Evolutionary conservation across 2,888 invertebrate genomes (phyloP).

Genomic region (Candidula unifasciata): DNA sequence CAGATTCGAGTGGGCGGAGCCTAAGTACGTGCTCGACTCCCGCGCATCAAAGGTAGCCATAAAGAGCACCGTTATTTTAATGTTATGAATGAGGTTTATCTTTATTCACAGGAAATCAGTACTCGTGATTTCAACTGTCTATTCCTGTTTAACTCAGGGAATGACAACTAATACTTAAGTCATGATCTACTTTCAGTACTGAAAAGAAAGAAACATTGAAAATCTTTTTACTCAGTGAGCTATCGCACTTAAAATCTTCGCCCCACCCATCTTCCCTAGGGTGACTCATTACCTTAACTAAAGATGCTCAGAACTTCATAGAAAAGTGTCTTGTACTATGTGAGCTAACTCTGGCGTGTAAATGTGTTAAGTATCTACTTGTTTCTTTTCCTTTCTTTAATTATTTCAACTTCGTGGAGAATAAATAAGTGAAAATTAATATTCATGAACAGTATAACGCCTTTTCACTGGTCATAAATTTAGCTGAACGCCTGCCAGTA

Average conservation of each 20-base stretch:
- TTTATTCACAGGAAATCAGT: background rate
- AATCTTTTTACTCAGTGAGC: no score
- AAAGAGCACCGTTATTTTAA: constrained; percentile 8
- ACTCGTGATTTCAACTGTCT: background rate
- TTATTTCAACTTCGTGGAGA: no score
- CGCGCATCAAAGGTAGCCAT: constrained; percentile 22
- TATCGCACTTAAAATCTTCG: no score
- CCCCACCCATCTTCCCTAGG: no score
- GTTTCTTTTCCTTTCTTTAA: no score
- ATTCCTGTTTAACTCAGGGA: background rate
- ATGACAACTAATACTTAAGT: background rate
- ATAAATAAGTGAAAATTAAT: background rate
- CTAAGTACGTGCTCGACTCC: constrained; percentile 30
- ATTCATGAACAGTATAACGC: constrained; percentile 4
- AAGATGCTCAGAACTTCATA: no score
- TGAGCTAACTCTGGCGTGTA: no score
- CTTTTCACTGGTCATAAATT: background rate
- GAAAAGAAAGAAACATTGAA: no score
- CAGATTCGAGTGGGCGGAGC: constrained; percentile 36
- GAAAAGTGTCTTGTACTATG: no score
- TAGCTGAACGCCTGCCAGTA: constrained; percentile 16
- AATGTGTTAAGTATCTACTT: no score
- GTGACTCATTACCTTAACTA: no score
- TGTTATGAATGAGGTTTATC: constrained; percentile 34
- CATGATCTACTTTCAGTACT: no score